Evolutionary conservation across 2,888 invertebrate species (phyloP).

Genomic region (Amphipoea oculea): DNA sequence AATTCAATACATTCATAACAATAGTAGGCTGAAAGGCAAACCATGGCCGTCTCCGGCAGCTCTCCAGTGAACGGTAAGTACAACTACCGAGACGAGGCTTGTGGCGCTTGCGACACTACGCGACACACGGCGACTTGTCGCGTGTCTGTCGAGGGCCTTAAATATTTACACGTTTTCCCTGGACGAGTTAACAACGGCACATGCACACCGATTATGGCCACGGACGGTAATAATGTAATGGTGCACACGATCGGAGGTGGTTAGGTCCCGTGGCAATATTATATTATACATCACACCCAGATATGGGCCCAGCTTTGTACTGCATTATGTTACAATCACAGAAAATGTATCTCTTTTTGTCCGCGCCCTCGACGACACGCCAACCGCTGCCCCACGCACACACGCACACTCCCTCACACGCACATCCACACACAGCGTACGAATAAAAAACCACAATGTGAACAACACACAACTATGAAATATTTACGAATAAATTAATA

Average conservation of each 20-base stretch:
- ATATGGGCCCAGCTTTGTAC: neutral
- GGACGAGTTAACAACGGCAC: conserved; percentile 6
- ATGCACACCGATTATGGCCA: neutral
- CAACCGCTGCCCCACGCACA: conserved; percentile 35
- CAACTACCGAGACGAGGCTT: conserved; percentile 58
- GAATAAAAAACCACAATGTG: conserved; percentile 70
- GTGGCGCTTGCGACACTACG: conserved; percentile 49
- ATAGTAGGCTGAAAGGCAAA: neutral
- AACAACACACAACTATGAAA: conserved; percentile 75
- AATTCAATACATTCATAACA: neutral
- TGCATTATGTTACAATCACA: conserved; percentile 1
- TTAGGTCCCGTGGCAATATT: conserved; percentile 6
- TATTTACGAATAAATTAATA: conserved; percentile 68
- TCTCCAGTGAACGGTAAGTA: conserved; percentile 52
- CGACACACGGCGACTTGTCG: conserved; percentile 24
- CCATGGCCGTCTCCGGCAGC: conserved; percentile 21
- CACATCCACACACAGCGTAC: conserved; percentile 61
- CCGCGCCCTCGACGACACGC: conserved; percentile 13
- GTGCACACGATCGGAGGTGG: neutral
- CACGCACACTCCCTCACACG: conserved; percentile 32
- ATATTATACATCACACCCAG: conserved; percentile 3
- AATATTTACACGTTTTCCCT: neutral
- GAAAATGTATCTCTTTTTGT: neutral
- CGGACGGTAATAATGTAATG: neutral
- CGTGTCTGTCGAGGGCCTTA: conserved; percentile 14